These are phyloP conservation scores for Anthrax anthrax DNA, from an alignment of 2,888 invertebrate species.

Conservation along the genomic window DNA sequence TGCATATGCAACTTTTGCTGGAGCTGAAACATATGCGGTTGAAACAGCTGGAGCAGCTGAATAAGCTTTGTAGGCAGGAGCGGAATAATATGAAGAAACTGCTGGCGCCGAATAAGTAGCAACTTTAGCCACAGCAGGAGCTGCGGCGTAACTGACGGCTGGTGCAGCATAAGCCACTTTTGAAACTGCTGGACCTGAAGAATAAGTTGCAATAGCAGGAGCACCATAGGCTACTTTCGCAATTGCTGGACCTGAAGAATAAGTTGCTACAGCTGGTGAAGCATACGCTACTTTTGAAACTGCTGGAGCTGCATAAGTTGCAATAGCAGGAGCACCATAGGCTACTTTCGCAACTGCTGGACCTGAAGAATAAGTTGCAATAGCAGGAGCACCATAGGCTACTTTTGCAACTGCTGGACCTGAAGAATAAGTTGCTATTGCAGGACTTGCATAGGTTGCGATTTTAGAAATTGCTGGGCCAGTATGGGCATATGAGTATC, in stretches of 20 bases:
- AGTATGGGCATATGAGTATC: conserved; percentile 1
- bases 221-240: conserved; percentile 19
- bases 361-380: conserved; percentile 9
- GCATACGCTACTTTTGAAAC: conserved; percentile 4
- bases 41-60: conserved; percentile 14
- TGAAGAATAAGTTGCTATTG: conserved; percentile 16
- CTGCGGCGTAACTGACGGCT: not conserved
- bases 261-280: conserved; percentile 15
- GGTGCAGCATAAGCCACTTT: conserved; percentile 18
- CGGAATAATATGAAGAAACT: conserved; percentile 6
- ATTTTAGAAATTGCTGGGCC: conserved; percentile 19
- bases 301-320: conserved; percentile 6
- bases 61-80: conserved; percentile 14
- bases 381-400: conserved; percentile 6
- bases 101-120: conserved; percentile 12
- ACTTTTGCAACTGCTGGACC: conserved; percentile 34
- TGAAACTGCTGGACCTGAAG: conserved; percentile 11
- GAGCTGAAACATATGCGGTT: conserved; percentile 12
- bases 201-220: conserved; percentile 3
- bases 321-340: conserved; percentile 10
- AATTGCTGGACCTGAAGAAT: conserved; percentile 25
- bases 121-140: conserved; percentile 8
- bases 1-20: conserved; percentile 9
- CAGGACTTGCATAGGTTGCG: conserved; percentile 10
- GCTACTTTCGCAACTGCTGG: conserved; percentile 11